Evolutionary conservation across 2,888 invertebrate species (phyloP).

Genomic region (Notodonta ziczac): DNA sequence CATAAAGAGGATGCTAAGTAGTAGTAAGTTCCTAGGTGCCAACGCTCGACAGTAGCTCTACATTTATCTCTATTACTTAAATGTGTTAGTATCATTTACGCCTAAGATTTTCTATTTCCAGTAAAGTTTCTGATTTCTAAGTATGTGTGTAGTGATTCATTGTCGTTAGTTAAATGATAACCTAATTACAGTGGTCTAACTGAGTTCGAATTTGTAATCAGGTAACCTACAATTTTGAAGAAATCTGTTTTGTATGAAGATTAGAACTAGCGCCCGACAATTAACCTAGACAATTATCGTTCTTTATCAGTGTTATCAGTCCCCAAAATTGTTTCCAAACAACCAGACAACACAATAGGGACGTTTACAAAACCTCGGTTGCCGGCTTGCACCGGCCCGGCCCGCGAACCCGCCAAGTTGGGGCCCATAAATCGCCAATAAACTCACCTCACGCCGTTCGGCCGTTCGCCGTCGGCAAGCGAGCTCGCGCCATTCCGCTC

Average conservation of each 20-base stretch:
- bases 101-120: neutral
- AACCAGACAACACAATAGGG: constrained; percentile 47
- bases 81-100: neutral
- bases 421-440: constrained; percentile 80
- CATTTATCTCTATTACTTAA: too few relatives aligned
- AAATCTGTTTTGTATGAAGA: neutral
- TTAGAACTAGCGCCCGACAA: constrained; percentile 21
- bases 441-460: constrained; percentile 81
- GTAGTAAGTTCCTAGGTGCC: too few relatives aligned
- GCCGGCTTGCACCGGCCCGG: constrained; percentile 62
- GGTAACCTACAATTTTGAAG: too few relatives aligned
- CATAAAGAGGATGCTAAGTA: too few relatives aligned
- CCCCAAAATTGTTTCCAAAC: constrained; percentile 50
- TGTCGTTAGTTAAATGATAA: too few relatives aligned
- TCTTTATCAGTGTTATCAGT: constrained; percentile 34
- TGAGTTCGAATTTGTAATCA: too few relatives aligned
- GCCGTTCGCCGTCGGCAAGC: constrained; percentile 78
- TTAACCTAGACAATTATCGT: constrained; percentile 50
- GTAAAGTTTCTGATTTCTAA: too few relatives aligned
- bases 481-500: constrained; percentile 76
- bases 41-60: too few relatives aligned
- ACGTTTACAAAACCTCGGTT: constrained; percentile 73
- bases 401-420: constrained; percentile 61
- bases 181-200: too few relatives aligned
- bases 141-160: too few relatives aligned